phyloP scores from a whole-genome alignment of 1,140 invertebrate genomes.

The Trissolcus basalis region DNA sequence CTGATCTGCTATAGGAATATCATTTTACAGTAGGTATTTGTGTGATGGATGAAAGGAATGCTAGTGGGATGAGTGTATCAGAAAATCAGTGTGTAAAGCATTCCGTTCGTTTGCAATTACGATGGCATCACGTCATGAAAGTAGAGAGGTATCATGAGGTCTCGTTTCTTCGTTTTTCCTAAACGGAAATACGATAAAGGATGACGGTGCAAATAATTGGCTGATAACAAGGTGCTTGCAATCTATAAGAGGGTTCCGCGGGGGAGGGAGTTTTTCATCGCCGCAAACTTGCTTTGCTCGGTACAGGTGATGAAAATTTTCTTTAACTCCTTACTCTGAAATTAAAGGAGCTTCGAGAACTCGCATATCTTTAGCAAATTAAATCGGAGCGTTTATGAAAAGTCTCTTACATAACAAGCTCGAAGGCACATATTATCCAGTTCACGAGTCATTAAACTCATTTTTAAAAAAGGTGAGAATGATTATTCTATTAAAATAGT shows the following conservation, averaged over 20 bases:
- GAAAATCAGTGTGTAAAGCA: conserved; percentile 36
- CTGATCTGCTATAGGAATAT: neutral
- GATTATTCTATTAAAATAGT: conserved; percentile 14
- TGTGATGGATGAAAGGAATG: conserved; percentile 28
- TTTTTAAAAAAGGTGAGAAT: conserved; percentile 14
- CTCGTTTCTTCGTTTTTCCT: conserved; percentile 32
- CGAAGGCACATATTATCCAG: too few relatives aligned
- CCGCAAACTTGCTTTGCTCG: conserved; percentile 36
- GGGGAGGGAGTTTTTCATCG: conserved; percentile 23
- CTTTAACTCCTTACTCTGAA: conserved; percentile 57
- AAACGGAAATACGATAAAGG: conserved; percentile 30
- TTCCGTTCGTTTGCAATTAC: conserved; percentile 44
- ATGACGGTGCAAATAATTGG: conserved; percentile 49
- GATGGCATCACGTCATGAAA: conserved; percentile 29
- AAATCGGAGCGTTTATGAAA: conserved; percentile 32
- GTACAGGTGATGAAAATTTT: conserved; percentile 61
- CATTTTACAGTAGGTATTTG: conserved; percentile 6
- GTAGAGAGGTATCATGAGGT: conserved; percentile 33
- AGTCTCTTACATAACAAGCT: conserved; percentile 22
- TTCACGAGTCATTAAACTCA: conserved; percentile 16
- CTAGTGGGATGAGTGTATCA: conserved; percentile 24
- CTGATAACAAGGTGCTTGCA: conserved; percentile 55
- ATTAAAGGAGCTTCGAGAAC: conserved; percentile 39
- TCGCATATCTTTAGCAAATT: conserved; percentile 45
- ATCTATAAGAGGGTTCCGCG: conserved; percentile 17